Base-by-base conservation (phyloP, 1,140 invertebrate species). In the Anadara kagoshimensis region DNA sequence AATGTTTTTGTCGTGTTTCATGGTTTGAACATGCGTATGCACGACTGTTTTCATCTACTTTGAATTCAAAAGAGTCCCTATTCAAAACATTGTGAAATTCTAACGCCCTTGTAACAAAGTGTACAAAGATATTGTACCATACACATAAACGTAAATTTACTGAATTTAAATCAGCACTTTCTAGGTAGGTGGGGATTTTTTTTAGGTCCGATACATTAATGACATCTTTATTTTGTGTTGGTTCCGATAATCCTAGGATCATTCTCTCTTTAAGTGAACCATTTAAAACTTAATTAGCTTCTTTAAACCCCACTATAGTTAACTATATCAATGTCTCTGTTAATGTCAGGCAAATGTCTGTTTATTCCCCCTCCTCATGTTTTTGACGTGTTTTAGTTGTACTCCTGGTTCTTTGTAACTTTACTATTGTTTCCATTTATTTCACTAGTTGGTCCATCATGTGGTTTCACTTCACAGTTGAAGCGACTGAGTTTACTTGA, bases 241-340 rank as follows among this genome's bases (percentile, higher is more conserved):
- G 49, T 5, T 43, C 20, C 1, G 58, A 59, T 5, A 41, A 4
- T 16, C 58, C 58, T 16, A 8, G 8, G 12, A 5, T 59, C 5
- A 59, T 29, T 10, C 41, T 59, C 7, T 7, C 16, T 24, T 59
- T 59, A 10, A 59, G n/a, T 36, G 29, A 36, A 7, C 58, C 58
- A n/a, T 59, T 36, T 1, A 66, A 47, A n/a, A 51, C 41, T 29
- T 41, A 36, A 45, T 63, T 71, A 1, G 62, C 61, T 24, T 56
- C n/a, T 36, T 36, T 58, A 20, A 65, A 65, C n/a, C 59, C 47
- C 26, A n/a, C 44, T 65, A 20, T 67, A 54, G 0, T 22, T 16
- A 18, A 62, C 71, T 3, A 68, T 73, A 43, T 73, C 71, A 41
- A 67, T 62, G n/a, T 73, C 20, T 26, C 71, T 53, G 16, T 45